Evolutionary conservation across 1,140 invertebrate genomes (phyloP).

Genomic region (Caenorhabditis latens): DNA sequence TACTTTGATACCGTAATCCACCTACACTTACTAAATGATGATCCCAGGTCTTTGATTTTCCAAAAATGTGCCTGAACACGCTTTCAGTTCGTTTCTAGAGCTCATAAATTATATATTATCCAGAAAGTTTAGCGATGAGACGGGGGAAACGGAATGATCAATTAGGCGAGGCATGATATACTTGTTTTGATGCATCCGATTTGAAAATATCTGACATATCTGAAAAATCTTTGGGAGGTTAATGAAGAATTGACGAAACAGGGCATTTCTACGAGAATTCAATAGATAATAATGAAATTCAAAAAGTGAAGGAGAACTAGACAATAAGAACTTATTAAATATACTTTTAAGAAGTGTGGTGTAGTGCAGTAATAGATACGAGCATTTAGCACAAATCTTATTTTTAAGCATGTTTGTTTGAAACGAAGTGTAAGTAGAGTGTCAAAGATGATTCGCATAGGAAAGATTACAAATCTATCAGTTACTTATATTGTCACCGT

Average conservation of each 20-base stretch:
- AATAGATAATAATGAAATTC: no score
- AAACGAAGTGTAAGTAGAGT: no score
- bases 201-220: neutral
- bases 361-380: no score
- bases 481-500: no score
- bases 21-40: neutral
- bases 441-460: no score
- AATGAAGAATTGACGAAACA: neutral
- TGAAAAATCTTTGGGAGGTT: neutral
- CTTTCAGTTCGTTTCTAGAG: neutral
- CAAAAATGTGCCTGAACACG: neutral
- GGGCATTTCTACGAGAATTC: no score
- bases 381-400: no score
- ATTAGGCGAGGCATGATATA: neutral
- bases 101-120: conserved; percentile 30
- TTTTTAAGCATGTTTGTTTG: no score
- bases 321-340: no score
- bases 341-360: no score
- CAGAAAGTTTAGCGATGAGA: conserved; percentile 37
- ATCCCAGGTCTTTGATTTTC: neutral
- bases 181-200: neutral
- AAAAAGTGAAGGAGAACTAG: no score
- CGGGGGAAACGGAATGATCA: neutral
- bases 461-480: no score
- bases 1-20: neutral